These are phyloP conservation scores for Esox lucius DNA, from an alignment of 2,797 vertebrate genomes.

Conservation along the genomic window DNA sequence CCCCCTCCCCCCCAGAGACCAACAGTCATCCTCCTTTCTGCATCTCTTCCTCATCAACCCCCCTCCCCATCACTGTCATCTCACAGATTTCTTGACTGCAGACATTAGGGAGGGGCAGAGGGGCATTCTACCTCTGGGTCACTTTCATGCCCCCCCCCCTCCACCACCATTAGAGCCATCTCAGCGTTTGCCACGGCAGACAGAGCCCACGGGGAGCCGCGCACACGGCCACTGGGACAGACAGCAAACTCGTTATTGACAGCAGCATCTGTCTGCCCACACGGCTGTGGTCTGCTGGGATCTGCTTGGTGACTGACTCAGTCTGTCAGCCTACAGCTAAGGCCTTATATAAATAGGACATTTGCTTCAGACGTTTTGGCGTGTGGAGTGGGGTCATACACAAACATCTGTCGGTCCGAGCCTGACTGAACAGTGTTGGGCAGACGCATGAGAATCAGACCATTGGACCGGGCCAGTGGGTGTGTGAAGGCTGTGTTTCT, in stretches of 20 bases:
- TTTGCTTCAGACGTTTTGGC: conserved; percentile 32
- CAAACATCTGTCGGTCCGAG: background rate
- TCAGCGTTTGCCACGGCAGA: conserved; percentile 11
- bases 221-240: background rate
- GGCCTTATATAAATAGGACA: conserved; percentile 54
- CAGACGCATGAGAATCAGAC: background rate
- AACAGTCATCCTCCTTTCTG: background rate
- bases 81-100: background rate
- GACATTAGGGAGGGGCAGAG: background rate
- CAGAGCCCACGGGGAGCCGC: conserved; percentile 37
- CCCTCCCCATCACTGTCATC: background rate
- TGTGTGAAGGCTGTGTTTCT: background rate
- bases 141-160: background rate
- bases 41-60: background rate
- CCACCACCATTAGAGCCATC: conserved; percentile 4
- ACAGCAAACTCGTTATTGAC: conserved; percentile 24
- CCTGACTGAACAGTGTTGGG: background rate
- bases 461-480: background rate
- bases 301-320: conserved; percentile 43
- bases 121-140: background rate
- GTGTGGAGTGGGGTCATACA: background rate
- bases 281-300: conserved; percentile 30
- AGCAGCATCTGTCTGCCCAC: background rate
- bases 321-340: conserved; percentile 54
- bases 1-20: background rate